Conservation (phyloP, 2,888 invertebrate species). For the Brenthis hecate region DNA sequence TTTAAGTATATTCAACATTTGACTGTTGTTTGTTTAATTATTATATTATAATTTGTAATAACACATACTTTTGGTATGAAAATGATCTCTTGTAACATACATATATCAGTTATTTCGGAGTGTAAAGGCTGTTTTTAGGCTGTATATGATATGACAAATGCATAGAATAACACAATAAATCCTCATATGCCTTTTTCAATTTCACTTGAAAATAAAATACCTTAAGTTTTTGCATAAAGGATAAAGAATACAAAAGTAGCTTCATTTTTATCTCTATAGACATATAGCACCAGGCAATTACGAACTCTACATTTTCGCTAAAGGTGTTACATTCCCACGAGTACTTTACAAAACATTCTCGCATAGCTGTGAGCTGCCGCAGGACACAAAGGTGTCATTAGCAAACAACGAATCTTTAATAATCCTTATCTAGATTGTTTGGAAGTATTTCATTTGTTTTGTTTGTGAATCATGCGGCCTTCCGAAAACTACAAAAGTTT, state of each 20-base stretch:
- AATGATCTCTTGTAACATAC: no score
- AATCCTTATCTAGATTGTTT: conserved; percentile 2
- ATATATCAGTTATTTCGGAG: no score
- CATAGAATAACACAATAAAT: no score
- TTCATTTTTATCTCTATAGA: neutral
- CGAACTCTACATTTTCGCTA: neutral
- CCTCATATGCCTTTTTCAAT: no score
- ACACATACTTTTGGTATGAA: no score
- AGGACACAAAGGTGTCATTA: conserved; percentile 21
- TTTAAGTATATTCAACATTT: no score
- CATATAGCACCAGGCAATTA: neutral
- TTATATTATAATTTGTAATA: no score
- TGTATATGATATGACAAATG: no score
- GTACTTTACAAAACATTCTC: neutral
- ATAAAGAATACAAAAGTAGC: neutral
- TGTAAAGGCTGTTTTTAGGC: no score
- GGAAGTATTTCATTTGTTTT: conserved; percentile 5
- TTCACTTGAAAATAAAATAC: no score
- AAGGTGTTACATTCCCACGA: conserved; percentile 13
- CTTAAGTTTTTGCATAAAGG: neutral
- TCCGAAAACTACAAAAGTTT: conserved; percentile 9
- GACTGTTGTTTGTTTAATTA: no score
- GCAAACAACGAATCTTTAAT: conserved; percentile 9
- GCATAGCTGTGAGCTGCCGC: neutral
- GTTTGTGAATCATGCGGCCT: conserved; percentile 2